A percentile compares a stretch with the other conserved stretches of the same genome.
Conservation (phyloP, 2,797 vertebrate species). For the Enteromius fasciolatus region DNA sequence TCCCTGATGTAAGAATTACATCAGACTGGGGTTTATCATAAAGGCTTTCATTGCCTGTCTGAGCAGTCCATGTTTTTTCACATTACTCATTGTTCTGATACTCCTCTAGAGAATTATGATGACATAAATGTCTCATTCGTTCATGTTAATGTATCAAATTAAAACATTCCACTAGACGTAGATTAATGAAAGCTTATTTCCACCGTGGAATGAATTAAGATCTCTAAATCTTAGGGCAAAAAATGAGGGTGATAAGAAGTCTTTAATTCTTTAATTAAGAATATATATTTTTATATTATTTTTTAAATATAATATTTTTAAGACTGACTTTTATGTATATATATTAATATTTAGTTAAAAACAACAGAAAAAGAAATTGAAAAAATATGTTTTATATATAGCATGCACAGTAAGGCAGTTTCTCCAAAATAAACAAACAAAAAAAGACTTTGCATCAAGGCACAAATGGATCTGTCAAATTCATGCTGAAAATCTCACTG, state of each 20-base stretch:
- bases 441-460: background rate
- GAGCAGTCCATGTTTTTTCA: constrained; percentile 3
- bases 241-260: too few relatives aligned
- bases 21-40: constrained; percentile 39
- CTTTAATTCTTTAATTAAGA: too few relatives aligned
- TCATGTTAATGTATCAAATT: background rate
- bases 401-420: background rate
- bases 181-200: too few relatives aligned
- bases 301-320: too few relatives aligned
- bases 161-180: background rate
- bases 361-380: background rate
- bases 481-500: background rate
- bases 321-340: too few relatives aligned
- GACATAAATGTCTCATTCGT: constrained; percentile 14
- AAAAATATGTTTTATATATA: background rate
- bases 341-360: background rate
- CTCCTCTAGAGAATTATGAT: constrained; percentile 31
- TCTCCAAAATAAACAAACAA: background rate
- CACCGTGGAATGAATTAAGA: too few relatives aligned
- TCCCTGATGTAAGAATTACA: constrained; percentile 54
- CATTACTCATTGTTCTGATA: constrained; percentile 39
- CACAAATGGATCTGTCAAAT: background rate
- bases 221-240: too few relatives aligned
- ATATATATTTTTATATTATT: background rate
- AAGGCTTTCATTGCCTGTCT: background rate